Evolutionary conservation across 2,888 invertebrate species (phyloP).

Genomic region (Drosophila vallismaia): DNA sequence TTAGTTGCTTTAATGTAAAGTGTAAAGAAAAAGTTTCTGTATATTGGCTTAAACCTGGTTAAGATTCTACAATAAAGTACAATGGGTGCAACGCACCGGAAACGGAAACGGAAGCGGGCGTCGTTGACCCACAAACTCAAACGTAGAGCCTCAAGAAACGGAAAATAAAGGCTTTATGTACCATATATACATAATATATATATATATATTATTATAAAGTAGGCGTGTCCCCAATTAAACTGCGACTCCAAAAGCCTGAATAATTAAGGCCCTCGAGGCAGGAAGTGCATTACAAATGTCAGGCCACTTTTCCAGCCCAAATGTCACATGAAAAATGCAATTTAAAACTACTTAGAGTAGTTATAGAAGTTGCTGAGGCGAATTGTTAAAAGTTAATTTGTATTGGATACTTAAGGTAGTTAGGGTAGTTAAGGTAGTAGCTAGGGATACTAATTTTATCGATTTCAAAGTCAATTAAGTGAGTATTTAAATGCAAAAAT

Average conservation of each 20-base stretch:
- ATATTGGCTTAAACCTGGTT: background rate
- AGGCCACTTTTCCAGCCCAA: background rate
- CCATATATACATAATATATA: background rate
- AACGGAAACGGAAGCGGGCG: slow-evolving; percentile 41
- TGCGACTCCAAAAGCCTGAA: slow-evolving; percentile 19
- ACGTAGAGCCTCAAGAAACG: slow-evolving; percentile 9
- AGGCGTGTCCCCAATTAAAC: slow-evolving; percentile 35
- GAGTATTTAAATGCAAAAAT: no score
- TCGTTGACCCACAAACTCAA: slow-evolving; percentile 38
- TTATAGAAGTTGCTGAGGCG: background rate
- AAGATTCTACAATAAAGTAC: slow-evolving; percentile 2
- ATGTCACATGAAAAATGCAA: slow-evolving; percentile 3
- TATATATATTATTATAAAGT: slow-evolving; percentile 3
- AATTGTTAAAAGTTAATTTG: background rate
- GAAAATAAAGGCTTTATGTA: background rate
- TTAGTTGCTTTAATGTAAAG: background rate
- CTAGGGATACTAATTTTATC: no score
- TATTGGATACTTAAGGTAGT: background rate
- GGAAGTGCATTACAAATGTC: slow-evolving; percentile 1
- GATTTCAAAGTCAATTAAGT: no score
- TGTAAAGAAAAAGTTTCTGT: background rate
- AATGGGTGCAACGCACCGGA: slow-evolving; percentile 18
- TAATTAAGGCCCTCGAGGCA: slow-evolving; percentile 13
- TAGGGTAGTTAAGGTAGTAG: no score
- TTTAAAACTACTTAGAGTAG: background rate